Evolutionary conservation across 53 echinoderm and acorn worm genomes (phyloP).

Genomic region (Echinometra lucunter): DNA sequence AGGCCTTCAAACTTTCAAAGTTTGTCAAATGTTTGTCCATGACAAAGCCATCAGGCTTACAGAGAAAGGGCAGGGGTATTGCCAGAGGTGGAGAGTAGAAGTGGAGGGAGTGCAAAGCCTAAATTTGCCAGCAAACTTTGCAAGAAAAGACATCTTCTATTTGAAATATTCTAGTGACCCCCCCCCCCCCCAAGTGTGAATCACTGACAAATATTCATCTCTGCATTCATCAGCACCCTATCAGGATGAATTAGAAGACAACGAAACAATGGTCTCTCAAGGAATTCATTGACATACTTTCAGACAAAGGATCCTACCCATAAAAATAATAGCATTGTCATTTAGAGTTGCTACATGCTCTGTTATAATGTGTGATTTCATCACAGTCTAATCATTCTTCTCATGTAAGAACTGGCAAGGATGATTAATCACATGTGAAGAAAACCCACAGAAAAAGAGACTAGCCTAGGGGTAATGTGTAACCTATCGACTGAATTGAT

Average conservation of each 20-base stretch:
- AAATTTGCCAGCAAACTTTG: background rate
- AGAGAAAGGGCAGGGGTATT: background rate
- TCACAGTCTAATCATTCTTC: background rate
- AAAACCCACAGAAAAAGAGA: background rate
- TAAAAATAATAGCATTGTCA: background rate
- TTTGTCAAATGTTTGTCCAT: no score
- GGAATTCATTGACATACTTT: conserved; percentile 6
- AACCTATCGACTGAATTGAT: conserved; percentile 34
- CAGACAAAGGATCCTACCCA: background rate
- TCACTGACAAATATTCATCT: background rate
- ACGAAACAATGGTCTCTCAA: background rate
- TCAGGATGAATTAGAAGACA: background rate
- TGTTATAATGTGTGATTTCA: conserved; percentile 3
- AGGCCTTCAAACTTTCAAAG: no score
- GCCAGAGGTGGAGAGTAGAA: background rate
- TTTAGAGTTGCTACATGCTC: conserved; percentile 13
- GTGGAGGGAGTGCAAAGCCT: background rate
- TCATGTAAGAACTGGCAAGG: background rate
- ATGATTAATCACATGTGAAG: conserved; percentile 19
- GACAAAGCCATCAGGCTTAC: no score
- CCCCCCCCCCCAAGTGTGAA: background rate
- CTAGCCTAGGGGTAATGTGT: conserved; percentile 26
- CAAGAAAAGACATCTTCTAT: background rate
- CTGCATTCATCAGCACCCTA: background rate
- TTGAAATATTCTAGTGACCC: background rate